A percentile compares a stretch with the other conserved stretches of the same genome.
Conservation (phyloP, 2,888 invertebrate genomes). For the Xestia ashworthii region DNA sequence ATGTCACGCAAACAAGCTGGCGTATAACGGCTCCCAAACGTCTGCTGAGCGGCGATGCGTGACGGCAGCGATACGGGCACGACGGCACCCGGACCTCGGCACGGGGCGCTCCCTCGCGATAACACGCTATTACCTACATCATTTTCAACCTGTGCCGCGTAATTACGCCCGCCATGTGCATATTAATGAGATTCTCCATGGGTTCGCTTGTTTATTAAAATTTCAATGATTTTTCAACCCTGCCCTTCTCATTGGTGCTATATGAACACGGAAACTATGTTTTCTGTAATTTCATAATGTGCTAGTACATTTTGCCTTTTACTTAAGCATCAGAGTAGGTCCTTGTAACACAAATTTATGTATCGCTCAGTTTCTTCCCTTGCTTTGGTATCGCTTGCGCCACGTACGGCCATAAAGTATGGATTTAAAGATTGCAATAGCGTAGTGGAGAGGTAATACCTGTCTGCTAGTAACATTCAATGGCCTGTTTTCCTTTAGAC, state of each 20-base stretch:
- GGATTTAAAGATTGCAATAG: slow-evolving; percentile 56
- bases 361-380: slow-evolving; percentile 27
- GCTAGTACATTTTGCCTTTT: not conserved
- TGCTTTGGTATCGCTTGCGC: slow-evolving; percentile 28
- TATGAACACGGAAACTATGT: not conserved
- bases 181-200: slow-evolving; percentile 45
- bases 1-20: slow-evolving; percentile 74
- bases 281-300: slow-evolving; percentile 17
- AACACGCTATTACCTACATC: slow-evolving; percentile 69
- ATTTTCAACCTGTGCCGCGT: slow-evolving; percentile 68
- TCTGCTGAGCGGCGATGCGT: slow-evolving; percentile 70
- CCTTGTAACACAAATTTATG: slow-evolving; percentile 54
- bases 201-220: slow-evolving; percentile 39
- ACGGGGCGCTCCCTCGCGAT: slow-evolving; percentile 59
- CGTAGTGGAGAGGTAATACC: slow-evolving; percentile 28
- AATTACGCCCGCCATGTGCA: slow-evolving; percentile 55
- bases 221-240: slow-evolving; percentile 28
- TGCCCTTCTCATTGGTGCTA: not conserved
- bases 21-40: slow-evolving; percentile 74
- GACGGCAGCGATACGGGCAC: slow-evolving; percentile 59
- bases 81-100: slow-evolving; percentile 49
- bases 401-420: slow-evolving; percentile 46
- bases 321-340: slow-evolving; percentile 10
- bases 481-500: slow-evolving; percentile 18
- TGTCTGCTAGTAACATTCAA: slow-evolving; percentile 30